Conservation (phyloP, 2,797 vertebrate genomes). For the Sebastes miniatus region DNA sequence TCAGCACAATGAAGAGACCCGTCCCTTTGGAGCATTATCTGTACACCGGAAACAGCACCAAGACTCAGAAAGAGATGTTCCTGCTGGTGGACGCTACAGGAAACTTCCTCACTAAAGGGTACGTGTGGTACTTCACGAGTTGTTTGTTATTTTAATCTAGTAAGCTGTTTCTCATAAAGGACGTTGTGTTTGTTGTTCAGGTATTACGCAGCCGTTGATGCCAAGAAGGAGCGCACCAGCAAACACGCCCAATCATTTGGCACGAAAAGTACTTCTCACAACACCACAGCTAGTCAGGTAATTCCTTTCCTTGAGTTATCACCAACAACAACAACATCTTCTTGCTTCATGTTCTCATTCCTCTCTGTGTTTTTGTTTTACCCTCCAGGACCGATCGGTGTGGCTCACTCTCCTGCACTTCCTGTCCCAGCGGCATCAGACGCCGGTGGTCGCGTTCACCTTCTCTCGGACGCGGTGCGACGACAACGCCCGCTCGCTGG, state of each 20-base stretch:
- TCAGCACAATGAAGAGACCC: slow-evolving; percentile 90
- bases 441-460: slow-evolving; percentile 92
- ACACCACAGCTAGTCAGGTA: slow-evolving; percentile 81
- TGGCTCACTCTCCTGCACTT: slow-evolving; percentile 90
- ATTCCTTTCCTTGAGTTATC: neutral
- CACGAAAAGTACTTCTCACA: slow-evolving; percentile 81
- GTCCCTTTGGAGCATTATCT: slow-evolving; percentile 92
- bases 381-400: slow-evolving; percentile 85
- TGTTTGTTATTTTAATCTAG: neutral
- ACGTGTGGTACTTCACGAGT: too few relatives aligned
- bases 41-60: slow-evolving; percentile 94
- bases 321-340: neutral
- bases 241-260: slow-evolving; percentile 94
- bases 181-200: slow-evolving; percentile 66
- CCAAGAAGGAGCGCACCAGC: slow-evolving; percentile 92
- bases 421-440: slow-evolving; percentile 88
- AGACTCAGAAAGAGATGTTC: slow-evolving; percentile 92
- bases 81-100: slow-evolving; percentile 85
- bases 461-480: slow-evolving; percentile 92
- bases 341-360: neutral
- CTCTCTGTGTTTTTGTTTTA: neutral
- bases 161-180: neutral
- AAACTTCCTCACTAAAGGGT: slow-evolving; percentile 90
- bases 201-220: slow-evolving; percentile 88
- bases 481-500: slow-evolving; percentile 88